Evolutionary conservation across 2,888 invertebrate species (phyloP), one percentile per base, ranked within the genome.

Genomic region (Agonopterix alstromeriana): DNA sequence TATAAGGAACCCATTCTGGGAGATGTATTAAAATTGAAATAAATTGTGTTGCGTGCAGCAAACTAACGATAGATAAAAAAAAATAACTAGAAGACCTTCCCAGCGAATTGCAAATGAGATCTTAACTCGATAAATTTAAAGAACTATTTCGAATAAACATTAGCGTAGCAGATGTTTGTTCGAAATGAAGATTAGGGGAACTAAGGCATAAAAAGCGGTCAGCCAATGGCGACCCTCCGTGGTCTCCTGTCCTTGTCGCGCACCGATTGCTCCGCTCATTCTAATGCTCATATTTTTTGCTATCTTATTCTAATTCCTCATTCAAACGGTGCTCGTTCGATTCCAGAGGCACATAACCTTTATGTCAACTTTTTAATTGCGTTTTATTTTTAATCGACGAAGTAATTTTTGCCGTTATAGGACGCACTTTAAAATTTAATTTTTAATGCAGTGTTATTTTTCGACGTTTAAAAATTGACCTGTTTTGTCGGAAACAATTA

Each of bases 151-250:
- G 79, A 75, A 78, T 80, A 79, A 77, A 80, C 78, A 83, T 83
- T 77, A 80, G 65, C 69, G 72, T 59, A 73, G 84, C 87, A 87
- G 86, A 86, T 87, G 87, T 82, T 27, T 81, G 73, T 77, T 80
- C 79, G 77, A 82, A 84, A 83, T 77, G 72, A 84, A 87, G 85
- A 87, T 88, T 88, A 87, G 88, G 88, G 88, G 87, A 87, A 86
- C 83, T 86, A 84, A 86, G 63, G 77, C 81, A 87, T 87, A 87
- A 88, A 88, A 88, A 86, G 75, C 74, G 80, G 83, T 82, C 85
- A 83, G 79, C 87, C 87, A 87, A 88, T 87, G 61, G 71, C 68
- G 63, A 60, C 53, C 60, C 67, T 59, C 60, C 58, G 50, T 66
- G 60, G 57, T 75, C 60, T 55, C 57, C 69, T 57, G 63, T 84